Evolutionary conservation across 2,888 invertebrate species (phyloP).

Genomic region (Harpagoxenus sublaevis): DNA sequence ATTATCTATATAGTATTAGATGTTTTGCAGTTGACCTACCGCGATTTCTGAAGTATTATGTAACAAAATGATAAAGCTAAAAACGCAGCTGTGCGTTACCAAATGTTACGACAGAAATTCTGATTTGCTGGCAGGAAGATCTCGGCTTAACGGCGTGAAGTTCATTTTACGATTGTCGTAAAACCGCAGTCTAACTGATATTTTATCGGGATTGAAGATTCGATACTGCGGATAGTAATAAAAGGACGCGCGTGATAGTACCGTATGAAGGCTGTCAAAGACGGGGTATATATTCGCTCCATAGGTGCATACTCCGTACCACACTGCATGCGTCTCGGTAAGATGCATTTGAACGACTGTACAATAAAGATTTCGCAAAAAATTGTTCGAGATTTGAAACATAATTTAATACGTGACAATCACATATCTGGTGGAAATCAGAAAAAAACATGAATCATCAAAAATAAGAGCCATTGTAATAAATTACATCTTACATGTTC

Average conservation of each 20-base stretch:
- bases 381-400: not conserved
- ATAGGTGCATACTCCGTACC: not conserved
- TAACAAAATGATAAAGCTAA: not conserved
- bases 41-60: not conserved
- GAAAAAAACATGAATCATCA: not conserved
- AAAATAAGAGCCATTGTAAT: not conserved
- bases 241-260: constrained; percentile 14
- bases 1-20: not conserved
- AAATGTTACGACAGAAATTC: not conserved
- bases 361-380: constrained; percentile 12
- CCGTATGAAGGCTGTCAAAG: not conserved
- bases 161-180: constrained; percentile 64
- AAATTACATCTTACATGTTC: not conserved
- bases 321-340: not conserved
- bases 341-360: not conserved
- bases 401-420: not conserved
- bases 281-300: not conserved
- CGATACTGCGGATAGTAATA: constrained; percentile 40
- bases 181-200: constrained; percentile 61
- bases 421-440: not conserved
- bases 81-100: not conserved
- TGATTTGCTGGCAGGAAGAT: constrained; percentile 12
- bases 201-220: constrained; percentile 56
- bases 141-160: constrained; percentile 41
- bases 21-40: not conserved